A percentile compares a stretch with the other conserved stretches of the same genome.
Conservation (phyloP, 2,113 vertebrate species). For the Oceanites oceanicus region DNA sequence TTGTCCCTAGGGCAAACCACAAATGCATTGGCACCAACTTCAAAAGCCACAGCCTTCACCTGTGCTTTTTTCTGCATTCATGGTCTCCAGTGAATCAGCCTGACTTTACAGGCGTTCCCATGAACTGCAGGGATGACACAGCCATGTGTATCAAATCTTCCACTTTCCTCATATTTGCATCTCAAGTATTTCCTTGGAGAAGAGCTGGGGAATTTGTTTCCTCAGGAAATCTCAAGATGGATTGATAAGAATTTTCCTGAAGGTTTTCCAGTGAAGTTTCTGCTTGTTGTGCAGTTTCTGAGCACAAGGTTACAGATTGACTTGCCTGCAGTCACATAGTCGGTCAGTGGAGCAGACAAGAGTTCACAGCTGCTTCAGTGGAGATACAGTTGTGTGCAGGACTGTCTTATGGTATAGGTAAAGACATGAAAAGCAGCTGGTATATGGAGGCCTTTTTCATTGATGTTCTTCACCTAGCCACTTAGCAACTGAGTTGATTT, state of each 20-base stretch:
- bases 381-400: slow-evolving; percentile 24
- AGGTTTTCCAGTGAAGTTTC: slow-evolving; percentile 62
- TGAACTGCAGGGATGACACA: neutral
- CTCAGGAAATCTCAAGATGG: slow-evolving; percentile 64
- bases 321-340: slow-evolving; percentile 60
- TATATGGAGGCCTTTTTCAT: slow-evolving; percentile 13
- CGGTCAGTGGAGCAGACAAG: neutral
- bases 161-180: neutral
- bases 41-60: neutral
- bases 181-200: neutral
- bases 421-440: slow-evolving; percentile 19
- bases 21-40: neutral
- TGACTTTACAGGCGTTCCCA: neutral
- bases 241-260: slow-evolving; percentile 50
- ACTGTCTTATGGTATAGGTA: slow-evolving; percentile 33
- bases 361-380: slow-evolving; percentile 22
- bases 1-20: neutral
- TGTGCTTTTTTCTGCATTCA: neutral
- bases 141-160: neutral
- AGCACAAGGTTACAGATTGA: slow-evolving; percentile 19
- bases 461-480: slow-evolving; percentile 52
- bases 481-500: neutral
- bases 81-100: neutral
- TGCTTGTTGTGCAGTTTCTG: slow-evolving; percentile 52
- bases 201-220: slow-evolving; percentile 62